phyloP scores from a whole-genome alignment of 2,888 invertebrate species.

The Tridacna gigas region DNA sequence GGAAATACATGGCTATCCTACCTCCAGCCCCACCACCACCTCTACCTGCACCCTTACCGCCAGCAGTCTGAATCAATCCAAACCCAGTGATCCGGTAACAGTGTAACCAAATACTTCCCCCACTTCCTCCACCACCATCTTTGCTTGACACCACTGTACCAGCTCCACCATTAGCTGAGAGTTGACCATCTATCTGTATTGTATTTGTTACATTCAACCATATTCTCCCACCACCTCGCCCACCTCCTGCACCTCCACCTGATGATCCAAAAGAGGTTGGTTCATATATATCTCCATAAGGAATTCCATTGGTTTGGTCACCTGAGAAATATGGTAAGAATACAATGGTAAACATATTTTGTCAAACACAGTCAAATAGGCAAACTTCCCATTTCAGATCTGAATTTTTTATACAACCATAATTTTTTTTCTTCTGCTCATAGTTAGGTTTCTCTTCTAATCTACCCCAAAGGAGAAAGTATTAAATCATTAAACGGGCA shows the following conservation, averaged over 20 bases:
- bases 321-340: slow-evolving; percentile 33
- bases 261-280: slow-evolving; percentile 75
- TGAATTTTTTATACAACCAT: no score
- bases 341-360: no score
- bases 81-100: slow-evolving; percentile 69
- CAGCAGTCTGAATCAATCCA: slow-evolving; percentile 66
- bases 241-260: slow-evolving; percentile 72
- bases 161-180: slow-evolving; percentile 71
- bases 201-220: slow-evolving; percentile 78
- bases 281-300: slow-evolving; percentile 76
- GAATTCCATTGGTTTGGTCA: slow-evolving; percentile 60
- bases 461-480: no score
- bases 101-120: slow-evolving; percentile 76
- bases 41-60: slow-evolving; percentile 65
- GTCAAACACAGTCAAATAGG: no score
- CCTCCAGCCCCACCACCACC: slow-evolving; percentile 76
- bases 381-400: no score
- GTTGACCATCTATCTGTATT: slow-evolving; percentile 71
- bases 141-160: slow-evolving; percentile 50
- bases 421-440: no score
- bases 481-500: no score
- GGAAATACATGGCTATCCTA: slow-evolving; percentile 75
- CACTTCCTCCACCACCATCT: slow-evolving; percentile 76
- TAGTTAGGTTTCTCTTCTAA: no score
- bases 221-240: slow-evolving; percentile 75